Base-by-base conservation (phyloP, 2,888 invertebrate genomes). In the Phyllotreta cruciferae region DNA sequence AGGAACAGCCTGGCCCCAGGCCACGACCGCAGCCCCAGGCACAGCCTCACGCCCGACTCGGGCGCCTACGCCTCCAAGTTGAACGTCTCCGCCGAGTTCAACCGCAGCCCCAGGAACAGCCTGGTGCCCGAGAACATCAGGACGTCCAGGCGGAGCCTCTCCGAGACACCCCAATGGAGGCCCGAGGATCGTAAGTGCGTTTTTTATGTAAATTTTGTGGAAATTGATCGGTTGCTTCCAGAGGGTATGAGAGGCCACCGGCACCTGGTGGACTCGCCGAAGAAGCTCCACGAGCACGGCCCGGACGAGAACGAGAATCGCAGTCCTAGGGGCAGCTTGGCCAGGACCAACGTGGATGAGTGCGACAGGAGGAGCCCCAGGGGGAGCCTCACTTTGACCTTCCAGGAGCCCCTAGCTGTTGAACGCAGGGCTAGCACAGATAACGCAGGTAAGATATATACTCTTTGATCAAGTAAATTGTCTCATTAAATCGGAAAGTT, bases 271-370 rank as follows among this genome's bases (percentile, higher is more conserved):
- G 24, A 82, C 82, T 70, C 87, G 87, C 0, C 81, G 87, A 50
- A 87, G 88, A 0, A 88, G 87, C 36, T 81, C 88, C 55, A 84
- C 87, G 13, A 85, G 85, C 60, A 84, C 69, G 81, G 24, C 24
- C 4, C 24, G 24, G 24, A 24, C 2, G 84, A 73, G 74, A 82
- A 35, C 71, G 60, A 84, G 83, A 47, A 83, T 42, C 82, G 87
- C 44, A 86, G 86, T 74, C 87, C 87, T 0, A 82, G 88, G 55
- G 88, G 87, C 0, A 88, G 87, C 72, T 83, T 88, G 66, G 86
- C 84, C 0, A 85, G 85, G 38, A 84, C 83, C 44, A 84, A 83
- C 64, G 77, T 85, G 52, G 77, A 78, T 24, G 75, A 74, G 24
- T 66, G 66, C 6, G 78, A 82, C 0, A 78, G 82, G 0, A 74